phyloP scores from a whole-genome alignment of 2,113 vertebrate species.

The Centropus unirufus region DNA sequence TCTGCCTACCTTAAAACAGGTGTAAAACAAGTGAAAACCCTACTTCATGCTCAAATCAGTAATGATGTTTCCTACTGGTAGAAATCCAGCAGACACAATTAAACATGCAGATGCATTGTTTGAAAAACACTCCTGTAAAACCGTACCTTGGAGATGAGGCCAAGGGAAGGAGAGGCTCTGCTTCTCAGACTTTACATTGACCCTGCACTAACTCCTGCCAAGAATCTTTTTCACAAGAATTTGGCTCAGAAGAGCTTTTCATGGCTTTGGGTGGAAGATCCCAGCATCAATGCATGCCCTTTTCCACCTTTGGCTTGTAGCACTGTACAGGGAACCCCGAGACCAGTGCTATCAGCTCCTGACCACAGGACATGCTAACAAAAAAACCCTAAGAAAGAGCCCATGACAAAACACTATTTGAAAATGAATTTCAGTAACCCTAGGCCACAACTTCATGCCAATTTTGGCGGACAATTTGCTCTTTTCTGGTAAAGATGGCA shows the following conservation, averaged over 20 bases:
- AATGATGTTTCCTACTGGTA: background rate
- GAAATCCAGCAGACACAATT: background rate
- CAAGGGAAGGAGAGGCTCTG: background rate
- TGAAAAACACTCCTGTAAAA: background rate
- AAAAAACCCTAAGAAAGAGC: accelerated
- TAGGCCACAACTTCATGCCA: background rate
- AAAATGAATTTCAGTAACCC: background rate
- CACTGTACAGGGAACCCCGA: background rate
- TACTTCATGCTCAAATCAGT: background rate
- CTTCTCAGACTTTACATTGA: background rate
- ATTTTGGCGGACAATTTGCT: background rate
- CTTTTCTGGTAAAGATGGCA: background rate
- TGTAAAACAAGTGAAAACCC: background rate
- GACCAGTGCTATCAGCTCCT: background rate
- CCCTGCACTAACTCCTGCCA: background rate
- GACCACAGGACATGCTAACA: background rate
- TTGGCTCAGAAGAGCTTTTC: background rate
- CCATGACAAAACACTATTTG: background rate
- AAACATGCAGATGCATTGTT: background rate
- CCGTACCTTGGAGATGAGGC: background rate
- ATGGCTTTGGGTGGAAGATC: background rate
- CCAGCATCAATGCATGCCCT: accelerated
- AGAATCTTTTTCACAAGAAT: background rate
- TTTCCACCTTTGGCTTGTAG: background rate
- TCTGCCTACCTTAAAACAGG: background rate